phyloP scores from a whole-genome alignment of 2,797 vertebrate species.

The Clarias platycephalus region DNA sequence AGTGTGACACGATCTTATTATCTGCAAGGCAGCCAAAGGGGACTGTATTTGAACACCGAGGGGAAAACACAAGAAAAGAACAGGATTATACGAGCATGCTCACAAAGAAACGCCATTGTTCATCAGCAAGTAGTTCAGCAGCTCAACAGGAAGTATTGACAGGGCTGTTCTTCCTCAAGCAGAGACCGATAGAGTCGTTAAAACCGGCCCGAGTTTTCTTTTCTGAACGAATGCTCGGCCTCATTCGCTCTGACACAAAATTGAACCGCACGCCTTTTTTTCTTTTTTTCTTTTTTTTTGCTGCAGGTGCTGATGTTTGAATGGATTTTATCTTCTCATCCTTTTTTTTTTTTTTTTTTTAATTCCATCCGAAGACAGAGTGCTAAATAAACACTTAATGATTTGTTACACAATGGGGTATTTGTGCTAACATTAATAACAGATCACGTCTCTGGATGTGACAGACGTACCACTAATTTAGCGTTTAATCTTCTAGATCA shows the following conservation, averaged over 20 bases:
- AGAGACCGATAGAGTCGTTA: slow-evolving; percentile 35
- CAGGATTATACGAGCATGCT: slow-evolving; percentile 73
- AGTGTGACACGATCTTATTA: slow-evolving; percentile 99
- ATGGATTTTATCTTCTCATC: neutral
- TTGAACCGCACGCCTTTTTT: slow-evolving; percentile 16
- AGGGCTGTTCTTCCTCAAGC: slow-evolving; percentile 17
- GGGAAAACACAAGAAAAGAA: slow-evolving; percentile 76
- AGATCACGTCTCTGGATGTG: slow-evolving; percentile 68
- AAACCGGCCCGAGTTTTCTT: slow-evolving; percentile 28
- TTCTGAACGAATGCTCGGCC: slow-evolving; percentile 22
- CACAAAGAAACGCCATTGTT: slow-evolving; percentile 49
- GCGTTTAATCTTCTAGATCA: slow-evolving; percentile 75
- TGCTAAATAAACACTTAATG: slow-evolving; percentile 4
- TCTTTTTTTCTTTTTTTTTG: neutral
- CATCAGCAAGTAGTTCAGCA: slow-evolving; percentile 52
- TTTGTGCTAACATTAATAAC: slow-evolving; percentile 43
- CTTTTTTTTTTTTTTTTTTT: neutral
- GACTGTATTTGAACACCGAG: slow-evolving; percentile 80
- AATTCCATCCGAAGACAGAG: neutral
- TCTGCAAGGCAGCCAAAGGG: slow-evolving; percentile 91
- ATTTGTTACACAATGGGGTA: slow-evolving; percentile 30
- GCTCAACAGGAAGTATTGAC: slow-evolving; percentile 48
- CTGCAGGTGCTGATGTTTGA: slow-evolving; percentile 16
- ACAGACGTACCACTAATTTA: slow-evolving; percentile 76
- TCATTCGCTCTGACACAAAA: slow-evolving; percentile 41